Evolutionary conservation across 2,888 invertebrate genomes (phyloP).

Genomic region (Tanytarsus gracilentus): DNA sequence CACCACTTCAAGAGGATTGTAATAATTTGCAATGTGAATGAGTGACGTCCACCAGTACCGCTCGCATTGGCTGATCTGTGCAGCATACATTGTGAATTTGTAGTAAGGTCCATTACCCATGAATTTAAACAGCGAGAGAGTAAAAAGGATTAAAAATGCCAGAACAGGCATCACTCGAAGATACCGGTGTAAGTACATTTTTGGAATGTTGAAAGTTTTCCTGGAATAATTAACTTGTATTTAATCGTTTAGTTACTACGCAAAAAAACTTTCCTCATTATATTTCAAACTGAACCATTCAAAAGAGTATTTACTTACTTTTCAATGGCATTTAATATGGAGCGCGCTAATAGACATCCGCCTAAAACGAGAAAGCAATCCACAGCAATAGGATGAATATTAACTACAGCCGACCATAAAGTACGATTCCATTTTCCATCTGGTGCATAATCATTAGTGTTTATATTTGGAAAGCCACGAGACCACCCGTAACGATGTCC

Average conservation of each 20-base stretch:
- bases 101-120: conserved; percentile 45
- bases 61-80: conserved; percentile 34
- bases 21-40: conserved; percentile 46
- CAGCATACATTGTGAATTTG: conserved; percentile 20
- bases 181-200: conserved; percentile 44
- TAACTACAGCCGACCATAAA: conserved; percentile 1
- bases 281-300: not conserved
- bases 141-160: conserved; percentile 46
- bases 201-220: conserved; percentile 38
- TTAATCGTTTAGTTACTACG: not conserved
- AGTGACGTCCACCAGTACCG: conserved; percentile 45
- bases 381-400: conserved; percentile 36
- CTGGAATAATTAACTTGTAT: not conserved
- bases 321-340: conserved; percentile 33
- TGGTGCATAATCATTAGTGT: not conserved
- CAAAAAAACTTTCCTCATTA: not conserved
- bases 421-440: not conserved
- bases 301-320: not conserved
- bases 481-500: not conserved
- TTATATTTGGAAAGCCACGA: not conserved
- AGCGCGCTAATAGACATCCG: conserved; percentile 48
- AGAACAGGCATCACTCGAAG: conserved; percentile 49
- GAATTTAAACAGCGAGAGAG: conserved; percentile 45
- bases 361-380: conserved; percentile 57
- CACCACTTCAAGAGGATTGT: conserved; percentile 38